Evolutionary conservation across 1,140 invertebrate species (phyloP).

Genomic region (Tachypleus tridentatus): DNA sequence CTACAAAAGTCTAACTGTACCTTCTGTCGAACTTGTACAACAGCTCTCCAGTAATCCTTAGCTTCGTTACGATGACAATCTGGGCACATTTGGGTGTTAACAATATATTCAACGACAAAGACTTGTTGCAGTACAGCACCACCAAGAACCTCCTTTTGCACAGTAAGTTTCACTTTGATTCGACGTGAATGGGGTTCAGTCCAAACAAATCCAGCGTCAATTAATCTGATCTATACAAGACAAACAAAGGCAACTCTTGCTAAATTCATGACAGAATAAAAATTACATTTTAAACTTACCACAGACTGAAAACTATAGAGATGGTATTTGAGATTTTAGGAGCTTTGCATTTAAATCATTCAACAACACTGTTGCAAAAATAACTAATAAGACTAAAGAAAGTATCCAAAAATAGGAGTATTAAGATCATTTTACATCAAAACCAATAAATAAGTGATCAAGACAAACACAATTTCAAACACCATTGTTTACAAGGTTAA

Average conservation of each 20-base stretch:
- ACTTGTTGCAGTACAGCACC: constrained; percentile 41
- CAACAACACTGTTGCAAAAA: neutral
- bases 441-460: too few species aligned
- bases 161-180: constrained; percentile 90
- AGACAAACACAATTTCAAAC: too few species aligned
- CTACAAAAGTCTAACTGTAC: constrained; percentile 23
- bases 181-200: constrained; percentile 98
- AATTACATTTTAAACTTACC: too few species aligned
- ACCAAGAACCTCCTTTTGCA: constrained; percentile 76
- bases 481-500: too few species aligned
- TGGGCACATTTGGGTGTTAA: constrained; percentile 91
- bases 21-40: constrained; percentile 52
- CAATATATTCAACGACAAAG: constrained; percentile 86
- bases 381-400: too few species aligned
- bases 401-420: too few species aligned
- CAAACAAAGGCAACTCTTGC: too few species aligned
- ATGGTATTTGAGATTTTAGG: neutral
- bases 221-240: constrained; percentile 34
- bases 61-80: constrained; percentile 94
- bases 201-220: constrained; percentile 97
- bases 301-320: too few species aligned
- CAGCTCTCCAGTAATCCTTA: constrained; percentile 93
- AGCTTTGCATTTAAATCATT: too few species aligned
- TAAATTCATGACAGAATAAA: too few species aligned
- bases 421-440: too few species aligned